Percentiles rank a stretch among this genome's conserved stretches.
These are phyloP conservation scores for Acanthurus tractus DNA, from an alignment of 2,797 vertebrate species.

Conservation along the genomic window DNA sequence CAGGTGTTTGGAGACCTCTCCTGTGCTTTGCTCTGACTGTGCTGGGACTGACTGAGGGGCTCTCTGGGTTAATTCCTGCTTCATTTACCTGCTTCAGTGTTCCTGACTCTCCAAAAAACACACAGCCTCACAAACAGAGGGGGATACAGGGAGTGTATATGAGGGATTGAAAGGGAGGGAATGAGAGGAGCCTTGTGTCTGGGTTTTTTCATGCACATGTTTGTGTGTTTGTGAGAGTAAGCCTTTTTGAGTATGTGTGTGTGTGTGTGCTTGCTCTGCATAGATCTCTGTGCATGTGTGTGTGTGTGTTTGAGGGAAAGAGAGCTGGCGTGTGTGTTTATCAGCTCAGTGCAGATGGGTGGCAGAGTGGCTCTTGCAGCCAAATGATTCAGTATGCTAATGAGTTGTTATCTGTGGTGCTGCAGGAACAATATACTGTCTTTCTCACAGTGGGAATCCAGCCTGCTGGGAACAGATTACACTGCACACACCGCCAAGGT, in stretches of 20 bases:
- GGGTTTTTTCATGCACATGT: constrained; percentile 23
- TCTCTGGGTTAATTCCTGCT: constrained; percentile 78
- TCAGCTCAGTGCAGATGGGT: constrained; percentile 86
- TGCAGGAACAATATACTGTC: constrained; percentile 88
- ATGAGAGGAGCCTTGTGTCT: constrained; percentile 55
- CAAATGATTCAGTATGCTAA: constrained; percentile 89
- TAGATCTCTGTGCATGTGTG: constrained; percentile 45
- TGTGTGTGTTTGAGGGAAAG: constrained; percentile 64
- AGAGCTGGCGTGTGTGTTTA: constrained; percentile 70
- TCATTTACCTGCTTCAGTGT: constrained; percentile 79
- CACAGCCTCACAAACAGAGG: constrained; percentile 70
- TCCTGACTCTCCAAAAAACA: constrained; percentile 73
- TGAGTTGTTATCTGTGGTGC: constrained; percentile 86
- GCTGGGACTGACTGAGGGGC: constrained; percentile 65
- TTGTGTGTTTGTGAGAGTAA: constrained; percentile 18
- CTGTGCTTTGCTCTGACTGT: constrained; percentile 58
- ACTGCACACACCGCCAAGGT: constrained; percentile 84
- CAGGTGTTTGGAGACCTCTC: constrained; percentile 82
- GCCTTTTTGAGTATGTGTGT: constrained; percentile 30
- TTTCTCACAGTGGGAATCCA: constrained; percentile 85
- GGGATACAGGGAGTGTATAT: constrained; percentile 65
- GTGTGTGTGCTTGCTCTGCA: constrained; percentile 41
- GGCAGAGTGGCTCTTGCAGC: constrained; percentile 86
- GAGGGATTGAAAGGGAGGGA: constrained; percentile 68
- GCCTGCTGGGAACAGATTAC: constrained; percentile 86